Base-by-base conservation (phyloP, 2,113 vertebrate species). In the Columba janthina region DNA sequence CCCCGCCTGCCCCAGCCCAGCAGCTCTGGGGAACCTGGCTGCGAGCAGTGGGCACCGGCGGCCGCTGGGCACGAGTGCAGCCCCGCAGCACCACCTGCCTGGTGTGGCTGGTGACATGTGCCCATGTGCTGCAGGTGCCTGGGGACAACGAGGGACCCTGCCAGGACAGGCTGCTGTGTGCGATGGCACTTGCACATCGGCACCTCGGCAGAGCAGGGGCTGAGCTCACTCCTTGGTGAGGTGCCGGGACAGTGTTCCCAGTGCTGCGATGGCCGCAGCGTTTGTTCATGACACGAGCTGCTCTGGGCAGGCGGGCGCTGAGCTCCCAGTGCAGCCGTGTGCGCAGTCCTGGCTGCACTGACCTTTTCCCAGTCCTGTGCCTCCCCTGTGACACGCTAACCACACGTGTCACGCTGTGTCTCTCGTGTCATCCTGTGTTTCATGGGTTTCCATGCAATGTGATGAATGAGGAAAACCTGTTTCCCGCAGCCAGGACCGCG, bases 331-430 rank as follows among this genome's bases (percentile, higher is more conserved):
- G 71, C 66, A 32, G 66, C 28, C 5, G 1, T 16, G 17, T 5
- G 1, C 77, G 14, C 10, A 21, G 1, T 12, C 42, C 53, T 38
- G 29, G 25, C 84, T 65, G 84, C 77, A 6, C 51, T 92, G 96
- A 95, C 93, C 88, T 95, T 96, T 95, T 91, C 51, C 66, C 44
- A 77, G 85, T 32, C 54, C 44, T 57, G 74, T 22, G 48, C 64
- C 61, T 89, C 93, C 96, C 83, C 71, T 12, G 62, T 72, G 91
- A 75, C 90, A 92, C 0, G 20, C 77, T 48, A 19, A 32, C 46
- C 32, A 54, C 67, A 85, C 17, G 19, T 93, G 87, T 80, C 75
- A 48, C 3, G 5, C 64, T 0, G 0, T 34, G 80, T 46, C 48
- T 50, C 48, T 24, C 22, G 48, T 50, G 48, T 50, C 22, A 21